Evolutionary conservation across 2,797 vertebrate species (phyloP).

Genomic region (Trachurus trachurus): DNA sequence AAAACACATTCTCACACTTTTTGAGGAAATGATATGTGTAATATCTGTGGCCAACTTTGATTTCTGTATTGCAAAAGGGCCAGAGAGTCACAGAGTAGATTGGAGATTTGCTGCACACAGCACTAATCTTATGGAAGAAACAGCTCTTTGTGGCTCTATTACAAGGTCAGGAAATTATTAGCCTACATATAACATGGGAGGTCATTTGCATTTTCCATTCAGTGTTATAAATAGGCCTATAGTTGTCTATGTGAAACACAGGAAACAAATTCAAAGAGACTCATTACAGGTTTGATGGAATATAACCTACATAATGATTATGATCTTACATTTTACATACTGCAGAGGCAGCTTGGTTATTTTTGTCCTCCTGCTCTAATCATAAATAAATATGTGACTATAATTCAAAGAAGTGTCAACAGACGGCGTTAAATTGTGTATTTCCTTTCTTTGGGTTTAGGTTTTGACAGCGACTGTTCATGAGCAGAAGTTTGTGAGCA

Average conservation of each 20-base stretch:
- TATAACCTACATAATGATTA: not conserved
- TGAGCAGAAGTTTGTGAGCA: conserved; percentile 12
- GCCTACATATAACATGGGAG: not conserved
- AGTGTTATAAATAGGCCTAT: not conserved
- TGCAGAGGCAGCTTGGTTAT: not conserved
- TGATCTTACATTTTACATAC: not conserved
- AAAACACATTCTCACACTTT: not conserved
- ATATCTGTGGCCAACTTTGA: conserved; percentile 1
- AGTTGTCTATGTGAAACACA: not conserved
- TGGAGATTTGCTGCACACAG: not conserved
- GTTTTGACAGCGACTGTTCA: not conserved
- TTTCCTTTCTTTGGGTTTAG: not conserved
- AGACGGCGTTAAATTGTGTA: not conserved
- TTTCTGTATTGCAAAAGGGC: not conserved
- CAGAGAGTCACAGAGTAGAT: not conserved
- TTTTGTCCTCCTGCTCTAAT: not conserved
- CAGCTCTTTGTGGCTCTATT: not conserved
- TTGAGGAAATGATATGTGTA: not conserved
- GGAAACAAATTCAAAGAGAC: not conserved
- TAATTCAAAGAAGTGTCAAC: conserved; percentile 5
- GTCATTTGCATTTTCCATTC: conserved; percentile 9
- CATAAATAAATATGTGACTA: not conserved
- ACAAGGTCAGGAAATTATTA: not conserved
- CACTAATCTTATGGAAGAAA: not conserved
- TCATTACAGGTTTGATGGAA: not conserved